Evolutionary conservation across 2,113 vertebrate genomes (phyloP), one percentile per base, ranked within the genome.

Genomic region (Protobothrops flavoviridis): DNA sequence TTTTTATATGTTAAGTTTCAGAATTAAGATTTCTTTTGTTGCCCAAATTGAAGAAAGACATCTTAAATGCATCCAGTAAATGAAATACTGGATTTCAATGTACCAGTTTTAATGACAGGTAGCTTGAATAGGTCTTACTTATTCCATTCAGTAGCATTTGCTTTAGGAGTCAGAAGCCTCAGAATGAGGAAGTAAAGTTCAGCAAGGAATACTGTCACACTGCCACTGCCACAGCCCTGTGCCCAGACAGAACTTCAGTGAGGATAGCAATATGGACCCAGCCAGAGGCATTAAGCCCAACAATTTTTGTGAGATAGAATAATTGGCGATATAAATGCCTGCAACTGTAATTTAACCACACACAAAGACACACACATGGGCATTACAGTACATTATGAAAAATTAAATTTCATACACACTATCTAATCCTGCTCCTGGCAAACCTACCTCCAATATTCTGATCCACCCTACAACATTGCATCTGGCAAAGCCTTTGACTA

Each of bases 1-100:
- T 12, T 96, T 96, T 97, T 96, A 95, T 50, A 96, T 53, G 55
- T 93, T 90, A 96, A 94, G 93, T 96, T 96, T 95, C 94, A 94
- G 97, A 96, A 95, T 96, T 94, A 96, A 95, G 91, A 88, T 87
- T 89, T 53, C 92, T 95, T 96, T 95, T 94, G 97, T 94, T 45
- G 90, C 53, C 55, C 93, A 94, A 95, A 96, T 92, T 91, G 13
- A 85, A 94, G 69, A 94, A 85, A 92, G 91, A 91, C 93, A 95
- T 91, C 93, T 88, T 92, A 92, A 94, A 93, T 92, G 90, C 59
- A 94, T 94, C 95, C 93, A 56, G 86, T 91, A 94, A 96, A 95
- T 93, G 92, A 85, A n/a, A 56, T 26, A 50, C 94, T 55, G n/a
- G 53, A 29, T 85, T 29, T 23, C 21, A 39, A 85, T 87, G 39